A percentile compares a stretch with the other conserved stretches of the same genome.
phyloP scores from a whole-genome alignment of 2,113 vertebrate genomes.

The Campylomormyrus tamandua region DNA sequence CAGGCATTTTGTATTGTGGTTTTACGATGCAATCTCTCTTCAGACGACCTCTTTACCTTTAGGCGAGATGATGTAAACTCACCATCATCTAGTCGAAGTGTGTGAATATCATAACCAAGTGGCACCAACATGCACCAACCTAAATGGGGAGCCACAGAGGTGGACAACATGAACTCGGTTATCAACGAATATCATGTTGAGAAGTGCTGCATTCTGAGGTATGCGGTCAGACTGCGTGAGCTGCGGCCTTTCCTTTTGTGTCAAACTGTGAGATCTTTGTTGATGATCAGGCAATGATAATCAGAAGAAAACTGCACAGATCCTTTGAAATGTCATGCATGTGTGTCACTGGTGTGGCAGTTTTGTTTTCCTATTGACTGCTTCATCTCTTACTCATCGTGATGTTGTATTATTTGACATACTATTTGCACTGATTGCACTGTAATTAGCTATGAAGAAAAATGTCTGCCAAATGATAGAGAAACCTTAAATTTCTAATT shows the following conservation, averaged over 20 bases:
- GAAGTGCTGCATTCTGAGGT: background rate
- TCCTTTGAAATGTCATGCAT: background rate
- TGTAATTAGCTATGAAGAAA: background rate
- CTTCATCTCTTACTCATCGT: background rate
- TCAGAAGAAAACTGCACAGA: background rate
- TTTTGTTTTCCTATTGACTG: background rate
- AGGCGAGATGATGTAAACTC: slow-evolving; percentile 8
- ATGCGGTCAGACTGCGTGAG: background rate
- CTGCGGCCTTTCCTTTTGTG: background rate
- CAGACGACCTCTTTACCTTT: slow-evolving; percentile 41
- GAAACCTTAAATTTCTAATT: background rate
- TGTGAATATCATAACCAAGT: background rate
- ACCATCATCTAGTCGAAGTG: background rate
- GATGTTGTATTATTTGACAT: background rate
- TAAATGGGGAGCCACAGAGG: background rate
- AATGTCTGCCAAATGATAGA: background rate
- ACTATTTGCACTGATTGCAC: background rate
- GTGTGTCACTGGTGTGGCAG: background rate
- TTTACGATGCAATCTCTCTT: background rate
- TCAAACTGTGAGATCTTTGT: background rate
- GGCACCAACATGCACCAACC: background rate
- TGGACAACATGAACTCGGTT: background rate
- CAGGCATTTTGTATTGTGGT: slow-evolving; percentile 27
- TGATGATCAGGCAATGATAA: background rate
- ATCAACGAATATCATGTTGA: background rate